phyloP scores from a whole-genome alignment of 92 coral and sea anemone genomes.

The Epizoanthus illoricatus region DNA sequence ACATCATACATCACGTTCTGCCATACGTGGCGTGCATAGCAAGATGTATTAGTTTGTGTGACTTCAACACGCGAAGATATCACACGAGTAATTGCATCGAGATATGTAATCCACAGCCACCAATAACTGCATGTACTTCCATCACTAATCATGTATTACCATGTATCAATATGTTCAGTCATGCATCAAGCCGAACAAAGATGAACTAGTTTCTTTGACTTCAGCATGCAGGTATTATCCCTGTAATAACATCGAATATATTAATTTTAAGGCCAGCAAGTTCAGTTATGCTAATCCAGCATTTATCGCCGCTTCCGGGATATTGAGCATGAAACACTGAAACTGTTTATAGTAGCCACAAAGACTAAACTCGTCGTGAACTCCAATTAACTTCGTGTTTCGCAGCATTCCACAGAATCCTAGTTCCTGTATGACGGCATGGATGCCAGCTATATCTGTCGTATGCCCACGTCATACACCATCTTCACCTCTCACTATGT shows the following conservation, averaged over 20 bases:
- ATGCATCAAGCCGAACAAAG: neutral
- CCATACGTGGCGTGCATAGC: neutral
- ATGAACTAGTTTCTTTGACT: too few species aligned
- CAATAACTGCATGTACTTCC: neutral
- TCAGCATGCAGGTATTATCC: neutral
- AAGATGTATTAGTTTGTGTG: too few species aligned
- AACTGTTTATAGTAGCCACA: neutral
- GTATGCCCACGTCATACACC: neutral
- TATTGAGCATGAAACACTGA: neutral
- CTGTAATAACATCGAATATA: neutral
- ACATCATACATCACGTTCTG: neutral
- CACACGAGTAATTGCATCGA: neutral
- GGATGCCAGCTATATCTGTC: neutral
- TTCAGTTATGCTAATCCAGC: neutral
- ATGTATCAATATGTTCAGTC: neutral
- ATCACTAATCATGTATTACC: neutral
- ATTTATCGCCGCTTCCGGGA: neutral
- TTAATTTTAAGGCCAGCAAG: neutral
- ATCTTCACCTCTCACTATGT: neutral
- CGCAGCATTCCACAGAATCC: neutral
- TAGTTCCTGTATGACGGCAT: neutral
- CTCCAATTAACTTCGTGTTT: neutral
- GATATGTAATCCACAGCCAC: too few species aligned
- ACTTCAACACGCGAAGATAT: too few species aligned
- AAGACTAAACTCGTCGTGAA: neutral